Conservation (phyloP, 2,113 vertebrate genomes). For the Anoplopoma fimbria region DNA sequence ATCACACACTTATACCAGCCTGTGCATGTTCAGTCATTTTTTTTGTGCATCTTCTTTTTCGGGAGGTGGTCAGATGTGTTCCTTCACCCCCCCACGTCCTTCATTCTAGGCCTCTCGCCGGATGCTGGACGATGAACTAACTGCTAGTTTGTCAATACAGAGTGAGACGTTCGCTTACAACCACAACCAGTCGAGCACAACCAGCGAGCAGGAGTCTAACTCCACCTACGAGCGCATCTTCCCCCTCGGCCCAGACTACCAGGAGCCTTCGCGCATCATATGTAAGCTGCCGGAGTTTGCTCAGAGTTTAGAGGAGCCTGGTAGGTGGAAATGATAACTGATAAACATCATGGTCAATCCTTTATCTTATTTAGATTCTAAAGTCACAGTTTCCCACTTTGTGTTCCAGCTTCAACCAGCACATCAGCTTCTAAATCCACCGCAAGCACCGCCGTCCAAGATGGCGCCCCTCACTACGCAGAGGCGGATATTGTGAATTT, state of each 20-base stretch:
- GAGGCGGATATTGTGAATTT: slow-evolving; percentile 98
- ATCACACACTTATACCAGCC: not conserved
- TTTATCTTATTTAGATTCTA: not conserved
- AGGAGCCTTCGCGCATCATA: slow-evolving; percentile 94
- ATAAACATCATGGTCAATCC: not conserved
- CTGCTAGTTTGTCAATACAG: slow-evolving; percentile 94
- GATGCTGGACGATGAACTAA: slow-evolving; percentile 96
- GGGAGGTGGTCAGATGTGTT: slow-evolving; percentile 43
- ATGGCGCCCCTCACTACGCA: slow-evolving; percentile 95
- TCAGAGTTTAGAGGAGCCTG: slow-evolving; percentile 87
- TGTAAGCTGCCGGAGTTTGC: slow-evolving; percentile 93
- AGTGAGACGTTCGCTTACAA: slow-evolving; percentile 95
- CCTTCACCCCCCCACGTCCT: slow-evolving; percentile 66
- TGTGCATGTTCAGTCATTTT: not conserved
- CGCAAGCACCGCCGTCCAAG: slow-evolving; percentile 78
- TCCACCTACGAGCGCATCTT: slow-evolving; percentile 97
- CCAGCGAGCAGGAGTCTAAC: slow-evolving; percentile 91
- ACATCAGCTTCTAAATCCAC: slow-evolving; percentile 81
- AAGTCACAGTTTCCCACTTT: not conserved
- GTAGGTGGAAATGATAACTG: slow-evolving; percentile 75
- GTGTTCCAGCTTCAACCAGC: slow-evolving; percentile 82
- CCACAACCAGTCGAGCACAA: slow-evolving; percentile 86
- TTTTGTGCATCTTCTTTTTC: slow-evolving; percentile 1
- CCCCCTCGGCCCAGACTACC: slow-evolving; percentile 94
- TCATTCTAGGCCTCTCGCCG: slow-evolving; percentile 90